Base-by-base conservation (phyloP, 2,113 vertebrate species). In the Dicrurus megarhynchus region DNA sequence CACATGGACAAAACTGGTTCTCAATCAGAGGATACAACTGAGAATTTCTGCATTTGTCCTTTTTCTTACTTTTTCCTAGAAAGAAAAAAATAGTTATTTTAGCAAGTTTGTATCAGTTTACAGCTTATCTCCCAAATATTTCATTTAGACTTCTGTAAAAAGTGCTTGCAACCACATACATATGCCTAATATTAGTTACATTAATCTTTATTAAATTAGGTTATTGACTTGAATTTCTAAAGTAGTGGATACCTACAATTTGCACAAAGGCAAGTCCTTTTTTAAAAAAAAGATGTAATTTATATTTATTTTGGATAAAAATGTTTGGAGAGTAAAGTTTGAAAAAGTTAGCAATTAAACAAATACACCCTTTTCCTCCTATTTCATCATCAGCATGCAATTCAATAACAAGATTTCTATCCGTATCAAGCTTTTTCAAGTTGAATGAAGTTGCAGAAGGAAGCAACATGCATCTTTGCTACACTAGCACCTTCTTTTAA, bases 11-110 rank as follows among this genome's bases (percentile, higher is more conserved):
- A 95, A 99, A 99, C 95, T 99, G 99, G 35, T 99, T 99, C 98
- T 99, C 99, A 8, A 98, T 99, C 96, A 99, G 95, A 10, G 99
- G 99, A 96, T 99, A 99, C 82, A 98, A 90, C 56, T 99, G 99
- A 24, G 98, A 98, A 97, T 99, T 99, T 97, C 98, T 99, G 95
- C 99, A 99, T 93, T 99, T 99, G 78, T 99, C 99, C 68, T 98
- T 99, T 96, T 99, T 99, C 97, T 99, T 99, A 96, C 99, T 99
- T 95, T 99, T 99, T 84, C 99, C 99, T 99, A 91, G 55, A 92
- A 97, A 88, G 73, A 65, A 91, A 13, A 13, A 93, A 89, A 81
- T 11, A 77, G 60, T 52, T 70, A 20, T 61, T 79, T 82, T 44
- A 94, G 44, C 47, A 89, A 78, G 17, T 50, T 59, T 64, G 3